These are phyloP conservation scores for Aspidapion aeneum DNA, from an alignment of 2,888 invertebrate genomes.

Conservation along the genomic window DNA sequence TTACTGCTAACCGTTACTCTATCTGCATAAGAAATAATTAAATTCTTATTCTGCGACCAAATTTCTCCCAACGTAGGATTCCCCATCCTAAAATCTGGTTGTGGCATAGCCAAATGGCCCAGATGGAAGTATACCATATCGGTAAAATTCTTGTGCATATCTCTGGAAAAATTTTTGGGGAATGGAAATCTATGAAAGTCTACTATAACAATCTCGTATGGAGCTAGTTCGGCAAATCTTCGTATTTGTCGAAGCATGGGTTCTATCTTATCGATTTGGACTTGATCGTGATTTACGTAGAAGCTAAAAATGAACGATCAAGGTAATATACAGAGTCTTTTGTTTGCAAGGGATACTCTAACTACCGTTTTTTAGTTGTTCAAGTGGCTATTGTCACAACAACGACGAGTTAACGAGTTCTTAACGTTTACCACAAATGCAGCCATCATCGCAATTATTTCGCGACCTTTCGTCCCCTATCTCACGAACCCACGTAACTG, in stretches of 20 bases:
- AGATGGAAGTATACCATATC: constrained; percentile 53
- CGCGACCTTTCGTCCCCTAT: no score
- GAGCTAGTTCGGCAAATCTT: constrained; percentile 63
- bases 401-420: no score
- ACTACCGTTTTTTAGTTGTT: no score
- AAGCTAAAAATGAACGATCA: constrained; percentile 57
- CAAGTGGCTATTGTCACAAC: no score
- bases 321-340: no score
- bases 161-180: constrained; percentile 39
- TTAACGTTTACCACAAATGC: no score
- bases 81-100: constrained; percentile 45
- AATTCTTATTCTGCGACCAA: constrained; percentile 52
- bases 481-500: no score
- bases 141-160: constrained; percentile 51
- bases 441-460: no score
- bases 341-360: no score
- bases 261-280: constrained; percentile 63
- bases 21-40: constrained; percentile 59
- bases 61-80: constrained; percentile 58
- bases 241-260: constrained; percentile 66
- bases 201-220: constrained; percentile 69
- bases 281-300: constrained; percentile 71
- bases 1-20: constrained; percentile 49
- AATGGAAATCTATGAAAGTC: constrained; percentile 80
- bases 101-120: constrained; percentile 52